Percentiles rank a stretch among this genome's conserved stretches.
phyloP scores from a whole-genome alignment of 2,797 vertebrate genomes.

The Cryptoblepharus egeriae region DNA sequence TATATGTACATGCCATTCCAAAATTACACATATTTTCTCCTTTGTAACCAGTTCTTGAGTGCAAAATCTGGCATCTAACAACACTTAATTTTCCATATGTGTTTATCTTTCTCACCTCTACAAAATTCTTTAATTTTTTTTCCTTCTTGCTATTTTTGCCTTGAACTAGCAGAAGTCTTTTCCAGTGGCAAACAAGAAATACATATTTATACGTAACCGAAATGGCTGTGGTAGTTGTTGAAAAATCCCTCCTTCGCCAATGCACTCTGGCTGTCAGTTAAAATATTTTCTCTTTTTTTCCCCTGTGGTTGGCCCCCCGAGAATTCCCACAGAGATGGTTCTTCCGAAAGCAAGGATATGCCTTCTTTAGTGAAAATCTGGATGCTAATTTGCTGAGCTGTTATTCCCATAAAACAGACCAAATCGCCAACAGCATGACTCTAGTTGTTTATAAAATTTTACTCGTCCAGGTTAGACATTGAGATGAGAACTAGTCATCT shows the following conservation, averaged over 20 bases:
- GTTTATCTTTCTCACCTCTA: not conserved
- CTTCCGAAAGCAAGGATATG: conserved; percentile 66
- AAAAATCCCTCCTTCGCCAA: conserved; percentile 42
- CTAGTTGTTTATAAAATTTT: conserved; percentile 60
- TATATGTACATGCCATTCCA: not conserved
- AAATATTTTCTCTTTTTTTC: conserved; percentile 50
- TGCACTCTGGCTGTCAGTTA: conserved; percentile 36
- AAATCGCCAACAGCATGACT: conserved; percentile 57
- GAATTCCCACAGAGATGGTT: conserved; percentile 66
- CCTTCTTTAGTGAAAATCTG: conserved; percentile 56
- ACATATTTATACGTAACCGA: conserved; percentile 10
- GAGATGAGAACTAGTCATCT: conserved; percentile 55
- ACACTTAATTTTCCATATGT: not conserved
- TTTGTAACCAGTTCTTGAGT: not conserved
- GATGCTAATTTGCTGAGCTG: conserved; percentile 66
- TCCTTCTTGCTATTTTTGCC: not conserved
- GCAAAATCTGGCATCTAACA: not conserved
- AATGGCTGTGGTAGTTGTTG: conserved; percentile 53
- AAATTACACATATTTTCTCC: not conserved
- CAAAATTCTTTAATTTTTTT: not conserved
- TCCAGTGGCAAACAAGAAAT: conserved; percentile 10
- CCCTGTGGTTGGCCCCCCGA: conserved; percentile 42
- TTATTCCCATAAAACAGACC: conserved; percentile 59
- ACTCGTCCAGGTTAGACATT: conserved; percentile 62
- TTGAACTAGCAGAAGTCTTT: conserved; percentile 34